Evolutionary conservation across 2,888 invertebrate genomes (phyloP).

Genomic region (Diabrotica balteata): DNA sequence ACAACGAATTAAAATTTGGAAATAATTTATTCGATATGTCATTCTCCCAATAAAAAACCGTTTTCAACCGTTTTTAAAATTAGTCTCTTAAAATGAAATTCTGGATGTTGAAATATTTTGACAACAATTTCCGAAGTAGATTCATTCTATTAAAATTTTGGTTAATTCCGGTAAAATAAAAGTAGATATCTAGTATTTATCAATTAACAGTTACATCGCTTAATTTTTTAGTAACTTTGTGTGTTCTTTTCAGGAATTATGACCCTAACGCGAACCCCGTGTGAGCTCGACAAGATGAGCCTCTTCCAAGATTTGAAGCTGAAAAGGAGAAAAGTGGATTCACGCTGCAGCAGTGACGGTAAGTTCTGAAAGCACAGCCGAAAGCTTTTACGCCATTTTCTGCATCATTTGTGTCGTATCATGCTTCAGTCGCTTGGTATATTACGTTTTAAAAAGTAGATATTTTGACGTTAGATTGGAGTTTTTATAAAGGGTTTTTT

Average conservation of each 20-base stretch:
- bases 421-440: too few species aligned
- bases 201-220: too few species aligned
- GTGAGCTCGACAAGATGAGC: slow-evolving; percentile 98
- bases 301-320: slow-evolving; percentile 98
- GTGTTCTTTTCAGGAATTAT: slow-evolving; percentile 78
- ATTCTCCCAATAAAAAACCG: too few species aligned
- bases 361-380: slow-evolving; percentile 53
- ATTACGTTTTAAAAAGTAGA: too few species aligned
- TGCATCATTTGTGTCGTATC: background rate
- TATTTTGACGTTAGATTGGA: too few species aligned
- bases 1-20: too few species aligned
- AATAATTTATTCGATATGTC: too few species aligned
- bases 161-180: too few species aligned
- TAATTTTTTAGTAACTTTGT: too few species aligned
- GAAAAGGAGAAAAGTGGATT: slow-evolving; percentile 97
- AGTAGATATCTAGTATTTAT: too few species aligned
- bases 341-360: slow-evolving; percentile 96
- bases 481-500: too few species aligned
- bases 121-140: background rate
- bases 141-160: slow-evolving; percentile 22
- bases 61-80: too few species aligned
- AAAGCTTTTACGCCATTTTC: background rate
- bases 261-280: slow-evolving; percentile 97
- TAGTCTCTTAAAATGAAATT: background rate
- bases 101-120: background rate